Evolutionary conservation across 2,888 invertebrate genomes (phyloP).

Genomic region (Bombylius major): DNA sequence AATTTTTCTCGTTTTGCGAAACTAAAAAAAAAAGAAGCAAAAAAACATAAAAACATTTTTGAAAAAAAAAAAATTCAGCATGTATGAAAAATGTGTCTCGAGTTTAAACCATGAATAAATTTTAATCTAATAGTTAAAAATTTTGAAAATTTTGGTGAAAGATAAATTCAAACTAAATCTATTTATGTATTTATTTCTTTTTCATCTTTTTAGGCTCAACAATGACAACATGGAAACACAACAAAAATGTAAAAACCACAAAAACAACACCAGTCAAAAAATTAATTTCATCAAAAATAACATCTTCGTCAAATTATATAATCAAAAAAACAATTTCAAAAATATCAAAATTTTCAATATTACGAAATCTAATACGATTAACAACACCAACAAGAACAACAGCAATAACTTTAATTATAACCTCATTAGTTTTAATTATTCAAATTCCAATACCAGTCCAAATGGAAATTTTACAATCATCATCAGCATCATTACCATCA

Average conservation of each 20-base stretch:
- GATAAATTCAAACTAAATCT: no score
- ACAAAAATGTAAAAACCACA: slow-evolving; percentile 16
- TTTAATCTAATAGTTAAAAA: no score
- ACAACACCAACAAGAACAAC: neutral
- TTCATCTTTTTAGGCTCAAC: slow-evolving; percentile 24
- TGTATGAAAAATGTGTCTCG: no score
- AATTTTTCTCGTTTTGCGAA: no score
- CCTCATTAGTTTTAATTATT: neutral
- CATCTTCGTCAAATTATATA: slow-evolving; percentile 8
- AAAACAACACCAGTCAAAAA: slow-evolving; percentile 7
- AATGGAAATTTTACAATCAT: slow-evolving; percentile 10
- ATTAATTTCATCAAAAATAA: slow-evolving; percentile 8
- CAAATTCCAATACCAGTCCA: slow-evolving; percentile 4
- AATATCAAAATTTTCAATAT: no score
- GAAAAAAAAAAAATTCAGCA: no score
- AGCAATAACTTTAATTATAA: slow-evolving; percentile 1
- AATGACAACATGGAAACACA: slow-evolving; percentile 36
- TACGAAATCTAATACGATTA: no score
- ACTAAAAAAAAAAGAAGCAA: no score
- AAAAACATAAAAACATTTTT: no score
- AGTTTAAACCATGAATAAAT: no score
- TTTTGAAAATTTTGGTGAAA: no score
- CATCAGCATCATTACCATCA: slow-evolving; percentile 7
- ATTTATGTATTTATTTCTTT: neutral
- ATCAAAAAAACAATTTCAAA: no score